Evolutionary conservation across 2,888 invertebrate genomes (phyloP).

Genomic region (Caenorhabditis macrosperma): DNA sequence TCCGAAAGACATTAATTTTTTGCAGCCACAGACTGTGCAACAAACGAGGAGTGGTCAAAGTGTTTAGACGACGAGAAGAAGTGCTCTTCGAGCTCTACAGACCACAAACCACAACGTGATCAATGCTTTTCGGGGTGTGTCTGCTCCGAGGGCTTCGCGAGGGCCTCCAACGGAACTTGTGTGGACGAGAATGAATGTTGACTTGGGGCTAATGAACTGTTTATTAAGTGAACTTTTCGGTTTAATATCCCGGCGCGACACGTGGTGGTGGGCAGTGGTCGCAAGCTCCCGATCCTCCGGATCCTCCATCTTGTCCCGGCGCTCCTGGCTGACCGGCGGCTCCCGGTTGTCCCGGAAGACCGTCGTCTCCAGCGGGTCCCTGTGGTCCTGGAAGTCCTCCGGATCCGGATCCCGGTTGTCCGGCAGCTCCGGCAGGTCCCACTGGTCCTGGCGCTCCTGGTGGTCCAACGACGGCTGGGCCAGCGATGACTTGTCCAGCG

Average conservation of each 20-base stretch:
- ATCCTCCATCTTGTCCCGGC: conserved; percentile 56
- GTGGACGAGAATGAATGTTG: conserved; percentile 25
- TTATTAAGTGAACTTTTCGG: not conserved
- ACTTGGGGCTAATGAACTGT: not conserved
- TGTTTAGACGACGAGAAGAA: conserved; percentile 24
- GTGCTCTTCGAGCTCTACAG: not conserved
- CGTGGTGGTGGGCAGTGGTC: conserved; percentile 67
- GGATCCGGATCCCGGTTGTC: conserved; percentile 53
- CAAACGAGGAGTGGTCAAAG: conserved; percentile 53
- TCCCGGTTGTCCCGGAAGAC: conserved; percentile 54
- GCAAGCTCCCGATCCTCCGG: conserved; percentile 58
- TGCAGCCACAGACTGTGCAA: conserved; percentile 38
- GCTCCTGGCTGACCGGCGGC: conserved; percentile 42
- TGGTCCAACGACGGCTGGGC: conserved; percentile 50
- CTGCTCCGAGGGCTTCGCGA: conserved; percentile 25
- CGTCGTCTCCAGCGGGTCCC: conserved; percentile 60
- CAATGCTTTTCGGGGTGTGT: conserved; percentile 45
- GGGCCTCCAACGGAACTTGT: conserved; percentile 38
- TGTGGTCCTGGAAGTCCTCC: conserved; percentile 65
- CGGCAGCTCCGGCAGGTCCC: conserved; percentile 59
- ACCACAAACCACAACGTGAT: conserved; percentile 4
- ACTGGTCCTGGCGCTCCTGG: conserved; percentile 55
- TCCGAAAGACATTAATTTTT: too few species aligned
- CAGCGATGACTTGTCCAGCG: conserved; percentile 41
- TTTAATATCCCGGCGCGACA: conserved; percentile 64